Conservation (phyloP, 2,888 invertebrate genomes). For the Nycteola revayana region DNA sequence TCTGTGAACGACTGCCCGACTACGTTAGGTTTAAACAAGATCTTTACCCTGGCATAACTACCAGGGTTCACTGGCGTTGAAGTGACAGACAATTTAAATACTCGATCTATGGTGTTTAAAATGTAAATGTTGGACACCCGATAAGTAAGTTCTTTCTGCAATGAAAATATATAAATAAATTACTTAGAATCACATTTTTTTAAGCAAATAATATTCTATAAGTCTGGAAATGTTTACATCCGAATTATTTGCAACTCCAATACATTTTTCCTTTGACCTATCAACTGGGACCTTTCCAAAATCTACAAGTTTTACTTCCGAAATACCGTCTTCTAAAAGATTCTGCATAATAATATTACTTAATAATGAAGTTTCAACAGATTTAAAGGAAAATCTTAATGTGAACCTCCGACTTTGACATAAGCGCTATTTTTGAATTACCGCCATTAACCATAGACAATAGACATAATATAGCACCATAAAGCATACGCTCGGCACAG, state of each 20-base stretch:
- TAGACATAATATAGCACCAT: no score
- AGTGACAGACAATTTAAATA: slow-evolving; percentile 57
- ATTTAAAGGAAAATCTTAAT: no score
- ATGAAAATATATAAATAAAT: no score
- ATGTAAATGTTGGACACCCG: slow-evolving; percentile 59
- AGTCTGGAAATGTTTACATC: neutral
- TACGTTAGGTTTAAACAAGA: slow-evolving; percentile 58
- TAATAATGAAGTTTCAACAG: no score
- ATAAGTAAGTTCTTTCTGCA: slow-evolving; percentile 54
- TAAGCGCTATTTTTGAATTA: no score
- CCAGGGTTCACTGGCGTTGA: slow-evolving; percentile 49
- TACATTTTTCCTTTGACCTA: neutral
- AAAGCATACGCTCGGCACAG: no score
- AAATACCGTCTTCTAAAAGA: neutral
- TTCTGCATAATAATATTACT: no score
- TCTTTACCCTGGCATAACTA: slow-evolving; percentile 46
- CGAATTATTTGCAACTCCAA: neutral
- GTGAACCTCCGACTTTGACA: no score
- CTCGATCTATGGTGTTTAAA: slow-evolving; percentile 62
- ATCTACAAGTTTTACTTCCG: neutral
- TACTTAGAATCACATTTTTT: no score
- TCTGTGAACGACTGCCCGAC: slow-evolving; percentile 66
- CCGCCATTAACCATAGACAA: no score
- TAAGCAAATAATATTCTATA: no score
- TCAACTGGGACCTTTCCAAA: neutral